phyloP scores from a whole-genome alignment of 1,140 invertebrate genomes.

The Microplitis demolitor region DNA sequence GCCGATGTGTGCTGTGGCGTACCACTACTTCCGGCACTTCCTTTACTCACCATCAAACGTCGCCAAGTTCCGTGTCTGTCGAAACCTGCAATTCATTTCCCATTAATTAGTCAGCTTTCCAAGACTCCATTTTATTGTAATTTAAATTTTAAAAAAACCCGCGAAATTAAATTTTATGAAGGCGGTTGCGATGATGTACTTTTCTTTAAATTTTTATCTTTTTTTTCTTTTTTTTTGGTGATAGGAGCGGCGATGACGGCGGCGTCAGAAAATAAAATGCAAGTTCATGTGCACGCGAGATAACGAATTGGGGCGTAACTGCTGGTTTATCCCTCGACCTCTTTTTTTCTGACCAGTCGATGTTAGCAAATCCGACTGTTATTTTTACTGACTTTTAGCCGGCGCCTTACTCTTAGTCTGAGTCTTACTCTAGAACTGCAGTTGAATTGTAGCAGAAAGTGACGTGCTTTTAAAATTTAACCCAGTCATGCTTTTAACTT shows the following conservation, averaged over 20 bases:
- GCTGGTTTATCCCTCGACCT: background rate
- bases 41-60: constrained; percentile 60
- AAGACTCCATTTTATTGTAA: too few relatives aligned
- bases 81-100: constrained; percentile 40
- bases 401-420: too few relatives aligned
- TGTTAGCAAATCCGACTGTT: background rate
- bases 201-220: background rate
- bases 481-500: too few relatives aligned
- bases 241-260: background rate
- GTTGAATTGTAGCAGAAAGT: too few relatives aligned
- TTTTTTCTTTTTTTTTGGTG: background rate
- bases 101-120: background rate
- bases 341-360: background rate
- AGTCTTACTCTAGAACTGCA: background rate
- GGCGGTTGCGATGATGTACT: too few relatives aligned
- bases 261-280: too few relatives aligned
- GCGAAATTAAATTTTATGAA: too few relatives aligned
- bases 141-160: too few relatives aligned
- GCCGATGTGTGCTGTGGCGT: constrained; percentile 74
- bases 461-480: too few relatives aligned
- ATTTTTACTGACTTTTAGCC: background rate
- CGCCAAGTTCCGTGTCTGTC: constrained; percentile 71
- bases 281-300: constrained; percentile 10
- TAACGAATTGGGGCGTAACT: constrained; percentile 16
- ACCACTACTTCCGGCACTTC: constrained; percentile 47